phyloP scores from a whole-genome alignment of 2,888 invertebrate genomes.

The Tenthredo distinguenda region DNA sequence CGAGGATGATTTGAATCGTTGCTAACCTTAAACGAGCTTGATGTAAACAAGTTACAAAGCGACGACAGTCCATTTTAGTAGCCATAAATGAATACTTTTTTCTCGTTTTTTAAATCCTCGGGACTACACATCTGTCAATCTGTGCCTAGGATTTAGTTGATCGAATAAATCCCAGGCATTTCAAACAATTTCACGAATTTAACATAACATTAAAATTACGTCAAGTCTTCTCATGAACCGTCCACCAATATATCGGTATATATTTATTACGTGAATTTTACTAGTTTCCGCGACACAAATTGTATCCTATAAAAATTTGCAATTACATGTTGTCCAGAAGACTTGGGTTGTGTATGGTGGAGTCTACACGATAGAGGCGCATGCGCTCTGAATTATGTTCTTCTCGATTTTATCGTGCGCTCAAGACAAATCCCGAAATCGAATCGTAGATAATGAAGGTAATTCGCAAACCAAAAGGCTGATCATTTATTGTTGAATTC shows the following conservation, averaged over 20 bases:
- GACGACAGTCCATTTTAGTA: conserved; percentile 15
- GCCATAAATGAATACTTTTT: not conserved
- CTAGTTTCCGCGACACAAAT: conserved; percentile 1
- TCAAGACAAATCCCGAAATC: not conserved
- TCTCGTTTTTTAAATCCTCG: not conserved
- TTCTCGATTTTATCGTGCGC: not conserved
- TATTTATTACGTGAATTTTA: not conserved
- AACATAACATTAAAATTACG: not conserved
- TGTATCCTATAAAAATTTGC: conserved; percentile 14
- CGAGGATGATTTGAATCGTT: not conserved
- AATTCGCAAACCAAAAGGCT: not conserved
- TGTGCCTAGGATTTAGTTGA: not conserved
- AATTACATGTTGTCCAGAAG: conserved; percentile 46
- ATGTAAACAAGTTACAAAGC: not conserved
- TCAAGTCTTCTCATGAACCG: conserved; percentile 14
- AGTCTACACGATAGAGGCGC: conserved; percentile 1
- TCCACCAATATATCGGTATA: not conserved
- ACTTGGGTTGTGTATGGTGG: conserved; percentile 45
- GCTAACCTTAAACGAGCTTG: conserved; percentile 30
- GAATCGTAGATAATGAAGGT: not conserved
- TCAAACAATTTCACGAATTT: not conserved
- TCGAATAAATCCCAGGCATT: not conserved
- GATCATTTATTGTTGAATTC: not conserved
- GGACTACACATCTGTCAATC: conserved; percentile 33
- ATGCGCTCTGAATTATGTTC: not conserved